Evolutionary conservation across 2,888 invertebrate species (phyloP).

Genomic region (Acronicta alni): DNA sequence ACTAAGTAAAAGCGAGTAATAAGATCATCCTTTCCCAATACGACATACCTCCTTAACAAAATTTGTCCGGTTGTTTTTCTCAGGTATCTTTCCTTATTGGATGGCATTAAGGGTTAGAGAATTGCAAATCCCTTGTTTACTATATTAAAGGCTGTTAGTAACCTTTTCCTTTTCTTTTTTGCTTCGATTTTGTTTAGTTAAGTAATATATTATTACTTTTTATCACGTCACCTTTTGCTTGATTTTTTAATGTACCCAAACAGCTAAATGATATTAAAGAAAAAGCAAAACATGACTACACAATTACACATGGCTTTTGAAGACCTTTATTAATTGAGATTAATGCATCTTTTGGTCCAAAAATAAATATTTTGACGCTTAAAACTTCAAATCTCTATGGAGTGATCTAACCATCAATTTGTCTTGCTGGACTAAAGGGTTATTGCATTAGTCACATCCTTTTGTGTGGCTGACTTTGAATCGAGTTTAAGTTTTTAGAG

Average conservation of each 20-base stretch:
- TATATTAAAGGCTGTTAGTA: conserved; percentile 31
- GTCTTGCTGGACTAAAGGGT: conserved; percentile 67
- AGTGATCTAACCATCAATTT: conserved; percentile 75
- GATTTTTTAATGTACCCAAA: not conserved
- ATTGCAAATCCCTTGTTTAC: conserved; percentile 40
- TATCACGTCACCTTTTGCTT: not conserved
- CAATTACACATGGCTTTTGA: not conserved
- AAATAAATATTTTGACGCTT: conserved; percentile 48
- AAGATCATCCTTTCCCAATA: conserved; percentile 69
- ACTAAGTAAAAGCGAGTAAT: conserved; percentile 74
- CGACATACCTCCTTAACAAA: conserved; percentile 68
- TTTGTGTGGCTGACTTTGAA: conserved; percentile 56
- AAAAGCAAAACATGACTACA: conserved; percentile 2
- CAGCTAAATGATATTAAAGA: conserved; percentile 9
- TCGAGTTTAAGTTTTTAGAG: conserved; percentile 61
- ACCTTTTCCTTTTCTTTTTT: conserved; percentile 28
- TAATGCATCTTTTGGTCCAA: conserved; percentile 35
- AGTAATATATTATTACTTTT: conserved; percentile 3
- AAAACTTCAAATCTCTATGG: conserved; percentile 51
- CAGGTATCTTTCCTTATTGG: conserved; percentile 55
- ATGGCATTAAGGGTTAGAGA: conserved; percentile 45
- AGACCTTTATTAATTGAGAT: conserved; percentile 39
- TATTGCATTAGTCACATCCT: conserved; percentile 74
- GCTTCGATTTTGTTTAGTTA: conserved; percentile 12
- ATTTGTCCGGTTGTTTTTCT: conserved; percentile 65